Percentiles rank a stretch among this genome's conserved stretches.
These are phyloP conservation scores for Tauraco erythrolophus DNA, from an alignment of 2,113 vertebrate genomes.

Conservation along the genomic window DNA sequence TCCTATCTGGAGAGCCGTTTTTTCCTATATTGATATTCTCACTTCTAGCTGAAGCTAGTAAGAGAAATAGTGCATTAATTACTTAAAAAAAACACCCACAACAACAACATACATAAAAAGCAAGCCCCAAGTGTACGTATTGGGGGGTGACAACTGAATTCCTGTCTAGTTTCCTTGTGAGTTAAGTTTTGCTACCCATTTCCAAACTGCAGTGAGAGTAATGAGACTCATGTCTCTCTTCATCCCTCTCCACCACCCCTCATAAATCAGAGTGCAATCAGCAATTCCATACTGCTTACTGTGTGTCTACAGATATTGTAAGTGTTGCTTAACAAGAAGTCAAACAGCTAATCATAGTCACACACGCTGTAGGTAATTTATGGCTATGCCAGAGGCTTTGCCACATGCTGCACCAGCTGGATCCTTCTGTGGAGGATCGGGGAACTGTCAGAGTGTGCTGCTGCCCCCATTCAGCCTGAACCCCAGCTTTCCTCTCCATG, in stretches of 20 bases:
- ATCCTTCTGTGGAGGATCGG: neutral
- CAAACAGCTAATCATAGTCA: conserved; percentile 45
- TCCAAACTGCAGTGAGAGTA: conserved; percentile 5
- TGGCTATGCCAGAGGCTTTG: neutral
- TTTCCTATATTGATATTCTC: neutral
- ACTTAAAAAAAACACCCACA: too few relatives aligned
- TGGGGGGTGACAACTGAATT: neutral
- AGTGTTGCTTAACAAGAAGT: conserved; percentile 48
- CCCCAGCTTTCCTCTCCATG: neutral
- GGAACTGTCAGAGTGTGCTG: neutral
- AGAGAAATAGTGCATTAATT: neutral
- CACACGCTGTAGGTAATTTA: neutral
- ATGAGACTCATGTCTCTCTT: neutral
- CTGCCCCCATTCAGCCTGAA: neutral
- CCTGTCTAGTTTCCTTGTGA: neutral
- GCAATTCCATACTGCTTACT: conserved; percentile 1
- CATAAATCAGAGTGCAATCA: conserved; percentile 3
- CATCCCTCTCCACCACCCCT: neutral
- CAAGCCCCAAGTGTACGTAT: neutral
- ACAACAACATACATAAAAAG: neutral
- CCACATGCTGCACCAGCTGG: neutral
- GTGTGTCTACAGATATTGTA: conserved; percentile 19
- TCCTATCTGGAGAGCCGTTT: neutral
- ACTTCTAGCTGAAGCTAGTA: neutral
- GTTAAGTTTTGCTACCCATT: neutral